Conservation (phyloP, 2,113 vertebrate species). For the Oryzias javanicus region DNA sequence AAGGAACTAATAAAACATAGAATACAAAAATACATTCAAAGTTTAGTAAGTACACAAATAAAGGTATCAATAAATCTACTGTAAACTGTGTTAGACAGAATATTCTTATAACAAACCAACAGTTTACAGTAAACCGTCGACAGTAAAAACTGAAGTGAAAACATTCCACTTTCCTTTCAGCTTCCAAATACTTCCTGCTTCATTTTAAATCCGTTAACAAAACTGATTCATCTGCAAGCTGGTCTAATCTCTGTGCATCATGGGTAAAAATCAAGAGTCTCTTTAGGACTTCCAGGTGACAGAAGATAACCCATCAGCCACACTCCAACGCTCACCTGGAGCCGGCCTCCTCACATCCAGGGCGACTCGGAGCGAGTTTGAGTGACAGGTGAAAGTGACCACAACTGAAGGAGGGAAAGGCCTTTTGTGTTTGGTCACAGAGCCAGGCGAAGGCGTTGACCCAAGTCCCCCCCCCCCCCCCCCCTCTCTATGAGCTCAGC, state of each 20-base stretch:
- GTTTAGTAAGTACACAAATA: too few species aligned
- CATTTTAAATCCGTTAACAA: too few species aligned
- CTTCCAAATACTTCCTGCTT: too few species aligned
- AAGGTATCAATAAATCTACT: too few species aligned
- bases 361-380: conserved; percentile 38
- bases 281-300: conserved; percentile 4
- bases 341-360: conserved; percentile 1
- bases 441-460: conserved; percentile 39
- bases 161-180: too few species aligned
- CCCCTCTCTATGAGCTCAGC: conserved; percentile 31
- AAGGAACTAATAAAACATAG: too few species aligned
- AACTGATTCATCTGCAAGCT: neutral
- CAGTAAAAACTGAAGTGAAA: too few species aligned
- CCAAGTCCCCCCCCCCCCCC: conserved; percentile 38
- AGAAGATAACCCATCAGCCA: conserved; percentile 25
- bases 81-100: too few species aligned
- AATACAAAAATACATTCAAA: too few species aligned
- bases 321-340: conserved; percentile 52
- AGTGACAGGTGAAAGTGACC: conserved; percentile 77
- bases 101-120: too few species aligned
- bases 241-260: neutral
- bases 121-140: too few species aligned
- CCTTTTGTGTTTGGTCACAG: conserved; percentile 69
- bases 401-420: conserved; percentile 46
- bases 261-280: neutral